Conservation (phyloP, 2,113 vertebrate genomes). For the Nettapus auritus region DNA sequence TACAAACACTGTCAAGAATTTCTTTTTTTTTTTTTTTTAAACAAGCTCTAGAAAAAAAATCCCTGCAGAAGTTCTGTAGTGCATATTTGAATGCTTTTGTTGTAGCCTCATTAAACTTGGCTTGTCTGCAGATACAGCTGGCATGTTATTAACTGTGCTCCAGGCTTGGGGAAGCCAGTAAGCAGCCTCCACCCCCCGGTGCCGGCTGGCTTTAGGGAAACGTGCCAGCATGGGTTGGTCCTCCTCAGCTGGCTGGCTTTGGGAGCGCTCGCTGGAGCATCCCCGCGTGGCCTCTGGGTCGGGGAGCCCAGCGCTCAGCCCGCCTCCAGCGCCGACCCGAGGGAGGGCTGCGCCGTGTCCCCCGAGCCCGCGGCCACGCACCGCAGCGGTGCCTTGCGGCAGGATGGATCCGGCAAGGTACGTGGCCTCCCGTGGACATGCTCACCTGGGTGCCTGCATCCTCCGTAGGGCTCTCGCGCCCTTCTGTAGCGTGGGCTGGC, state of each 20-base stretch:
- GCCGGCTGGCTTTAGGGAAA: slow-evolving; percentile 70
- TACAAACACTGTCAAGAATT: slow-evolving; percentile 29
- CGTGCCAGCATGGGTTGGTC: slow-evolving; percentile 67
- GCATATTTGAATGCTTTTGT: slow-evolving; percentile 73
- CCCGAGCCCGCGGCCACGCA: rapidly evolving
- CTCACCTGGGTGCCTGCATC: rapidly evolving
- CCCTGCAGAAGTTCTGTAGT: slow-evolving; percentile 63
- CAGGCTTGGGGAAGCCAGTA: slow-evolving; percentile 72
- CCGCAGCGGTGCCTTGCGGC: background rate
- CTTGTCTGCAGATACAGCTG: slow-evolving; percentile 77
- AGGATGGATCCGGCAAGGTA: background rate
- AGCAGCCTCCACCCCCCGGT: slow-evolving; percentile 68
- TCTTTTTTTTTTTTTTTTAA: slow-evolving; percentile 20
- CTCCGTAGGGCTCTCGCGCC: background rate
- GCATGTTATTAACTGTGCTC: slow-evolving; percentile 74
- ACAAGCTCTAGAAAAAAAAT: slow-evolving; percentile 41
- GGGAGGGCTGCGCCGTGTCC: background rate
- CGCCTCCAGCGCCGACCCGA: rapidly evolving
- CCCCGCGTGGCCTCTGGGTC: background rate
- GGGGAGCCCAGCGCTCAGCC: background rate
- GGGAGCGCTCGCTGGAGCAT: slow-evolving; percentile 33
- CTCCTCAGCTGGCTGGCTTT: slow-evolving; percentile 57
- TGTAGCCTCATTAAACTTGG: slow-evolving; percentile 78
- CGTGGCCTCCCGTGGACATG: background rate
- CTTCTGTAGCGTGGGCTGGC: background rate